Base-by-base conservation (phyloP, 1,140 invertebrate genomes). In the Heliconius hermathena region DNA sequence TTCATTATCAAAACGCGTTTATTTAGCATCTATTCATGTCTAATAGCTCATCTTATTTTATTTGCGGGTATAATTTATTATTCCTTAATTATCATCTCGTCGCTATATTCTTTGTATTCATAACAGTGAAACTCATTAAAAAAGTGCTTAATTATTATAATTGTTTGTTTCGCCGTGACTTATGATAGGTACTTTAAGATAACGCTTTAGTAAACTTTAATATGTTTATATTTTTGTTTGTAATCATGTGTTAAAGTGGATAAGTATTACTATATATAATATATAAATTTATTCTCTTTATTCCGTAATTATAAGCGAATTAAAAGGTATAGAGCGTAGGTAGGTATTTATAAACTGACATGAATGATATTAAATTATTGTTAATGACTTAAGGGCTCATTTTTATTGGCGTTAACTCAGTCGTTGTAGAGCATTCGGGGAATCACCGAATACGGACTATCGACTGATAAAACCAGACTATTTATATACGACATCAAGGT, bases 1-100 rank as follows among this genome's bases (percentile, higher is more conserved):
- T 84, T 78, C 78, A 80, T 78, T 81, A 80, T 49, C 72, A 60
- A 75, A 76, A 83, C 76, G 73, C 76, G 73, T 73, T 76, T 52
- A 83, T 79, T 41, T 78, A 73, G 18, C 3, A 57, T 26, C 60
- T 79, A 79, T 82, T 82, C 81, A 78, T 76, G 46, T 72, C 29
- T 71, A 73, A 74, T 73, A 60, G 18, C 33, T 26, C 11, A 20
- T 72, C 75, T 76, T 75, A 54, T 52, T 46, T 38, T 79, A 36
- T 74, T 46, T 29, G 77, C 66, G 20, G 74, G 46, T 79, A 33
- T 22, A 26, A 74, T 79, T 79, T 74, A 74, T 79, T 60, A 79
- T 79, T 79, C 46, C 22, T 66, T 66, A 66, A 66, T 66, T 66
- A 66, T 29, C 60, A 11, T 9, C n/a, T 66, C 57, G 57, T 66